Base-by-base conservation (phyloP, 1,140 invertebrate species). In the Saccostrea glomerata region DNA sequence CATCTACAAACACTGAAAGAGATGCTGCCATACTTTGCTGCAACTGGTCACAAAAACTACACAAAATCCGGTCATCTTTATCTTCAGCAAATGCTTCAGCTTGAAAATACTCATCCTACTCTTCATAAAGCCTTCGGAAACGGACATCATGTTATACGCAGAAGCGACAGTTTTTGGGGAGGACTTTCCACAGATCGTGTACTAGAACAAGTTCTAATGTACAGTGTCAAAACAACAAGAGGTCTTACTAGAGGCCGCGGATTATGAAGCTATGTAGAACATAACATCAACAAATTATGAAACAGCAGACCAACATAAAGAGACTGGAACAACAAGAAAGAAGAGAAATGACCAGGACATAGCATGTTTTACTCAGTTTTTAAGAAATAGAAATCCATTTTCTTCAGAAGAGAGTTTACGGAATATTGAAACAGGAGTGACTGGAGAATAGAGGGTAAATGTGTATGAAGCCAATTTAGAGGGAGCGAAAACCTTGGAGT, bases 21-120 rank as follows among this genome's bases (percentile, higher is more conserved):
- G 86, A 95, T 95, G 92, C 87, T 95, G 13, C 94, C 94, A 4
- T 94, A 91, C 86, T 94, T 95, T 90, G 93, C 95, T 91, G 94
- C 95, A 47, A 82, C 15, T 63, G 36, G 89, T 87, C 89, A 90
- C 92, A 58, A 90, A 90, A 55, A 63, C 30, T n/a, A 82, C 84
- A n/a, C 36, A 3, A 47, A 47, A 93, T 95, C 94, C 85, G 91
- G 91, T 56, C 93, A 94, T 66, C 84, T 96, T 23, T 95, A 95
- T 91, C 85, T 96, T 17, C 94, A 95, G 93, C 90, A 95, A 91
- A 95, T 94, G 94, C 0, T 82, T 86, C 54, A 92, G 84, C 90
- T 94, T 85, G n/a, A 92, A 55, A 86, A 89, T n/a, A 36, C 25
- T 56, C 82, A 88, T 86, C 84, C 55, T n/a, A 82, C 36, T 36